Conservation (phyloP, 2,888 invertebrate species). For the Actias luna region DNA sequence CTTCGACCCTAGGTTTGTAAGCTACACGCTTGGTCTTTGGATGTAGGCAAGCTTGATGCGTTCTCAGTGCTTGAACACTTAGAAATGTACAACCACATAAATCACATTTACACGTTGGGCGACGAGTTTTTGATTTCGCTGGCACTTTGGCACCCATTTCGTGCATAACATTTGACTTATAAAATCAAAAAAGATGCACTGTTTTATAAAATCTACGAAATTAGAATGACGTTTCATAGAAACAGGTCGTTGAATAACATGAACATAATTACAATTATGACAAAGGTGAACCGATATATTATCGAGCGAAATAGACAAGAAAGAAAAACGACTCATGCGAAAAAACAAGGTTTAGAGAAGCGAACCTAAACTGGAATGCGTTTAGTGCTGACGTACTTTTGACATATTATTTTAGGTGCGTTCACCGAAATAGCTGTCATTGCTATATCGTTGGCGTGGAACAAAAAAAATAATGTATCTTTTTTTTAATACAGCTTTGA, state of each 20-base stretch:
- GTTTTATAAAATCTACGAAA: slow-evolving; percentile 11
- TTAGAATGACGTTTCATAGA: slow-evolving; percentile 9
- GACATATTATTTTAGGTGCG: slow-evolving; percentile 12
- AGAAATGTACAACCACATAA: slow-evolving; percentile 49
- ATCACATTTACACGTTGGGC: slow-evolving; percentile 46
- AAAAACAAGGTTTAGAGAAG: background rate
- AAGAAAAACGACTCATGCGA: background rate
- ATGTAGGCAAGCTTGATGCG: slow-evolving; percentile 46
- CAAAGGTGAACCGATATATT: background rate
- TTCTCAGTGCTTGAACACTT: slow-evolving; percentile 40
- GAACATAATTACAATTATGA: background rate
- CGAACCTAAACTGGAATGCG: background rate
- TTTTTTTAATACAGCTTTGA: too few species aligned
- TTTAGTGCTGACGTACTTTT: slow-evolving; percentile 12
- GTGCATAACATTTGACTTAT: slow-evolving; percentile 23
- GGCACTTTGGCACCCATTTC: slow-evolving; percentile 57
- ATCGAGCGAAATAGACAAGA: background rate
- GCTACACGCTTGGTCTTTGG: slow-evolving; percentile 19
- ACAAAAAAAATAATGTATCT: too few species aligned
- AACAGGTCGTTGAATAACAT: slow-evolving; percentile 5
- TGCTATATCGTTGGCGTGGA: too few species aligned
- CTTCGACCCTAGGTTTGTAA: slow-evolving; percentile 21
- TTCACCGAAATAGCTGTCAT: too few species aligned
- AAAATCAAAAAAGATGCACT: slow-evolving; percentile 13
- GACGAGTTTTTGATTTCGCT: slow-evolving; percentile 41